phyloP scores from a whole-genome alignment of 2,113 vertebrate genomes.

The Rhinolophus ferrumequinum region DNA sequence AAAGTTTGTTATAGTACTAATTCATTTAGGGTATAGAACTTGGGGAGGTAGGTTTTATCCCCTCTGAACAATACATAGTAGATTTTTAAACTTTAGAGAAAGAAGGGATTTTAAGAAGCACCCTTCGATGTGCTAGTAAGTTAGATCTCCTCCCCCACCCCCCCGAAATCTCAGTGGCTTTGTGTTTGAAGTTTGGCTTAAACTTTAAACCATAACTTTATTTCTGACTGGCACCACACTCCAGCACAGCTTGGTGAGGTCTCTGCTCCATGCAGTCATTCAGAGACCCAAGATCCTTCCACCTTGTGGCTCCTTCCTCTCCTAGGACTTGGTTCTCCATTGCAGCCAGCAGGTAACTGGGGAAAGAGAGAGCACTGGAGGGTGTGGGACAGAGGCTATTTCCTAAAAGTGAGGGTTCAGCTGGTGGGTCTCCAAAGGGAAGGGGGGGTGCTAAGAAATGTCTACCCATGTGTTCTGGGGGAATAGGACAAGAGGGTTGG shows the following conservation, averaged over 20 bases:
- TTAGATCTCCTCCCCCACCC: rapidly evolving
- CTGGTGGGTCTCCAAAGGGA: background rate
- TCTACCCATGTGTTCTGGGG: too few relatives aligned
- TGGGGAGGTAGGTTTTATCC: background rate
- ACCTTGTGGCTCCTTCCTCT: background rate
- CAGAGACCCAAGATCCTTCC: background rate
- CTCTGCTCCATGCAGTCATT: background rate
- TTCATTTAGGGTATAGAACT: background rate
- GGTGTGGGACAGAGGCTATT: too few relatives aligned
- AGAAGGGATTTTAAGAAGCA: background rate
- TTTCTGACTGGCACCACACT: rapidly evolving
- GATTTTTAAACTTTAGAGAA: background rate
- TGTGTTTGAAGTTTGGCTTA: too few relatives aligned
- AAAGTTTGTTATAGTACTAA: background rate
- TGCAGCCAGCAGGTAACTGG: background rate
- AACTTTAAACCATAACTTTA: background rate
- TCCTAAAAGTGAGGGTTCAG: background rate
- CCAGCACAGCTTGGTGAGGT: rapidly evolving
- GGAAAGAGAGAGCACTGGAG: background rate
- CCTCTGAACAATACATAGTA: background rate
- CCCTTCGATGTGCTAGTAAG: background rate
- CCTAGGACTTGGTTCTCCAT: too few relatives aligned
- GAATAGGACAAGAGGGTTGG: too few relatives aligned
- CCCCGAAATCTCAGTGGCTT: background rate
- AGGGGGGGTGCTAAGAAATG: rapidly evolving